Percentiles rank a stretch among this genome's conserved stretches.
Evolutionary conservation across 2,888 invertebrate species (phyloP).

Genomic region (Monoplex corrugatus): DNA sequence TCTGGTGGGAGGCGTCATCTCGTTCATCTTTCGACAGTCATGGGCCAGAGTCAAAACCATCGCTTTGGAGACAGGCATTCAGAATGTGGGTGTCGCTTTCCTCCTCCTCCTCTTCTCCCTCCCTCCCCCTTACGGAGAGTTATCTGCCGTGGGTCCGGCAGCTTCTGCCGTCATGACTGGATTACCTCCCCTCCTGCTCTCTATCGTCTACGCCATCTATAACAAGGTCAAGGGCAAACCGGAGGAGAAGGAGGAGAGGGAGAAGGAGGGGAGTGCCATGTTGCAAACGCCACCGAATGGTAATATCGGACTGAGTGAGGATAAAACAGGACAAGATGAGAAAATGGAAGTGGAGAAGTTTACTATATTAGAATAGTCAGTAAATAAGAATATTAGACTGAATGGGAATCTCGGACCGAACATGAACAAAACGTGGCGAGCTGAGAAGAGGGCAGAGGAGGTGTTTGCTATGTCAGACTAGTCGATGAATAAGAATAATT

Average conservation of each 20-base stretch:
- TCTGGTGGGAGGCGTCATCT: constrained; percentile 69
- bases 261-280: neutral
- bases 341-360: too few relatives aligned
- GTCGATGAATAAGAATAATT: too few relatives aligned
- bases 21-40: constrained; percentile 68
- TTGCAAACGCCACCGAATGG: too few relatives aligned
- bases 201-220: constrained; percentile 65
- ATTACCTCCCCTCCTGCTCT: constrained; percentile 86
- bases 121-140: constrained; percentile 92
- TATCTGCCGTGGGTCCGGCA: constrained; percentile 86
- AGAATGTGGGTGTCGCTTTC: constrained; percentile 96
- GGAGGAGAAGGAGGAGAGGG: too few relatives aligned
- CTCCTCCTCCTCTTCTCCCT: constrained; percentile 91
- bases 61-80: constrained; percentile 91
- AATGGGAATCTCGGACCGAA: too few relatives aligned
- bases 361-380: too few relatives aligned
- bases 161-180: constrained; percentile 94
- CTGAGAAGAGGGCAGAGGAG: too few relatives aligned
- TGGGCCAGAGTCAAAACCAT: constrained; percentile 85
- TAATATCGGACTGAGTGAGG: too few relatives aligned
- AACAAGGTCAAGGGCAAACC: constrained; percentile 57
- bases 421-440: too few relatives aligned
- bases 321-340: too few relatives aligned
- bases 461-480: too few relatives aligned
- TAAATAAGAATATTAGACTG: too few relatives aligned